A percentile compares a stretch with the other conserved stretches of the same genome.
Conservation (phyloP, 2,113 vertebrate species). For the Lichenostomus cassidix region DNA sequence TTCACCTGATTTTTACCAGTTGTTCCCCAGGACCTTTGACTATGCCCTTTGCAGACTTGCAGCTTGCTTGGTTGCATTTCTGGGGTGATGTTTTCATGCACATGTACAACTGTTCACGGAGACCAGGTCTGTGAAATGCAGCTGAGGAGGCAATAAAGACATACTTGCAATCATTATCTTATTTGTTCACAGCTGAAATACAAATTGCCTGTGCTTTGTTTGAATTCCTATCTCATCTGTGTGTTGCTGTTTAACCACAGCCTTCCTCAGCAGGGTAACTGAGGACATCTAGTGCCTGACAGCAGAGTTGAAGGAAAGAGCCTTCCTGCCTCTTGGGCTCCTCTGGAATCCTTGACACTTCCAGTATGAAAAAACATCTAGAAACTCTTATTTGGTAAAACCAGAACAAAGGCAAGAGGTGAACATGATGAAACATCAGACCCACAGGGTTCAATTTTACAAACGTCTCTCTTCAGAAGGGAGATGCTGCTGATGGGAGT, state of each 20-base stretch:
- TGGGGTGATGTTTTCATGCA: not conserved
- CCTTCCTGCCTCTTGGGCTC: not conserved
- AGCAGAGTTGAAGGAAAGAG: not conserved
- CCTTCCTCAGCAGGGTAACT: not conserved
- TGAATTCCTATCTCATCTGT: not conserved
- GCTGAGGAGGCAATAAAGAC: not conserved
- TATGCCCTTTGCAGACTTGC: not conserved
- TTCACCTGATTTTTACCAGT: not conserved
- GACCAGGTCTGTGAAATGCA: not conserved
- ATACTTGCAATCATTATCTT: not conserved
- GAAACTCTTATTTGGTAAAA: not conserved
- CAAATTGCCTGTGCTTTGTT: not conserved
- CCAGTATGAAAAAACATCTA: not conserved
- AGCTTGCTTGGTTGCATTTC: accelerated
- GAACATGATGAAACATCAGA: not conserved
- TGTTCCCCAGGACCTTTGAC: not conserved
- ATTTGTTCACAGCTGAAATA: not conserved
- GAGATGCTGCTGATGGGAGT: not conserved
- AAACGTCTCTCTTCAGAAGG: not conserved
- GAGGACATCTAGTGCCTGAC: constrained; percentile 63
- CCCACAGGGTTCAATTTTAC: not conserved
- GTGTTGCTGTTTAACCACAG: not conserved
- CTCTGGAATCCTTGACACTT: not conserved
- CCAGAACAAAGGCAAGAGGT: not conserved
- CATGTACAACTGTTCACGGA: accelerated